Evolutionary conservation across 2,113 vertebrate genomes (phyloP).

Genomic region (Madoqua kirkii): DNA sequence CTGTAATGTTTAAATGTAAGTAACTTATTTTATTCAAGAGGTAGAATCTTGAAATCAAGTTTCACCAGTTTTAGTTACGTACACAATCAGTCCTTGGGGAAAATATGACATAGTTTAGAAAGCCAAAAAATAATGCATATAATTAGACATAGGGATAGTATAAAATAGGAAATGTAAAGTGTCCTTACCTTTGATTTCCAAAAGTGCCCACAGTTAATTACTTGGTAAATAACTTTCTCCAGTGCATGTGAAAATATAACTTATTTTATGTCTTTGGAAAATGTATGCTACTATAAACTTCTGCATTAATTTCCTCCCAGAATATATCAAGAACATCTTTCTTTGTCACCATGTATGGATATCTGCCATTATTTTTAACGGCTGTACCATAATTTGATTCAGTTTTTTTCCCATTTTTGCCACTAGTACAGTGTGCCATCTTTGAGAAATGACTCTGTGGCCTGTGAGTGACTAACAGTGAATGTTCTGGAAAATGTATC

Average conservation of each 20-base stretch:
- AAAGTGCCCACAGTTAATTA: background rate
- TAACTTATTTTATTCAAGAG: background rate
- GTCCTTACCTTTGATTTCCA: background rate
- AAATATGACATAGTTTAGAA: background rate
- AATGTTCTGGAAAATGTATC: background rate
- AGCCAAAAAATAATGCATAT: background rate
- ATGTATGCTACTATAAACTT: background rate
- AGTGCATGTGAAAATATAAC: background rate
- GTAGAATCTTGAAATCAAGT: background rate
- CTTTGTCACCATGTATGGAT: background rate
- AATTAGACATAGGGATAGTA: background rate
- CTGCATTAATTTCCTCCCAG: background rate
- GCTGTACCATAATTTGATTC: background rate
- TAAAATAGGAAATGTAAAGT: background rate
- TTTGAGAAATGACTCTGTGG: background rate
- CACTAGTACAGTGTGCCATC: background rate
- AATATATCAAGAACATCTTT: background rate
- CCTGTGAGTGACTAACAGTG: background rate
- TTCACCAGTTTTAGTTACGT: slow-evolving; percentile 18
- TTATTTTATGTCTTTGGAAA: background rate
- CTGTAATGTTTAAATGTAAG: background rate
- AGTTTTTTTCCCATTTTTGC: background rate
- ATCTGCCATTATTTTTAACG: background rate
- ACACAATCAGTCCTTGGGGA: background rate
- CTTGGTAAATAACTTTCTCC: background rate